Conservation (phyloP, 1,140 invertebrate genomes). For the Drosophila santomea region DNA sequence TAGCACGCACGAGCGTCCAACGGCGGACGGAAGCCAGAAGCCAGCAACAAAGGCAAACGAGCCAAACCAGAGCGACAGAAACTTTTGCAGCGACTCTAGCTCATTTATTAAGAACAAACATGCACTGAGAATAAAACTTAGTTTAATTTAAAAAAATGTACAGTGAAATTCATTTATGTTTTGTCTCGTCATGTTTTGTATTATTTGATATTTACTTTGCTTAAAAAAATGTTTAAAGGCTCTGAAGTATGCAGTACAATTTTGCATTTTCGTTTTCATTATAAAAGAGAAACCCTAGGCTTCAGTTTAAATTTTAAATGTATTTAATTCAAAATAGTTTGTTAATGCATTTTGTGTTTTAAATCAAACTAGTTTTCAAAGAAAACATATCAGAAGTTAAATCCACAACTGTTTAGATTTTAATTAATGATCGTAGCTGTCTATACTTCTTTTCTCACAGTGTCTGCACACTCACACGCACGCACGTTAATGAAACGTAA, state of each 20-base stretch:
- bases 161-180: too few relatives aligned
- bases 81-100: constrained; percentile 65
- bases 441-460: constrained; percentile 6
- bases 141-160: too few relatives aligned
- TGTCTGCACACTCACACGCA: constrained; percentile 25
- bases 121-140: not conserved
- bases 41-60: constrained; percentile 20
- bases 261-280: too few relatives aligned
- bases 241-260: too few relatives aligned
- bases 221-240: not conserved
- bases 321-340: too few relatives aligned
- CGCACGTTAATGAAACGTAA: constrained; percentile 34
- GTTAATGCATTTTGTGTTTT: too few relatives aligned
- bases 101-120: constrained; percentile 73
- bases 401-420: not conserved
- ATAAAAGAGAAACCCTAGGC: too few relatives aligned
- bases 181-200: too few relatives aligned
- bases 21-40: constrained; percentile 35
- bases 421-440: not conserved
- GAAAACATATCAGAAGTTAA: too few relatives aligned
- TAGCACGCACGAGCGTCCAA: constrained; percentile 72
- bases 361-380: not conserved
- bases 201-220: too few relatives aligned
- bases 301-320: not conserved
- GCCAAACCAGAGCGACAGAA: constrained; percentile 31